Conservation (phyloP, 2,113 vertebrate genomes). For the Peromyscus leucopus region DNA sequence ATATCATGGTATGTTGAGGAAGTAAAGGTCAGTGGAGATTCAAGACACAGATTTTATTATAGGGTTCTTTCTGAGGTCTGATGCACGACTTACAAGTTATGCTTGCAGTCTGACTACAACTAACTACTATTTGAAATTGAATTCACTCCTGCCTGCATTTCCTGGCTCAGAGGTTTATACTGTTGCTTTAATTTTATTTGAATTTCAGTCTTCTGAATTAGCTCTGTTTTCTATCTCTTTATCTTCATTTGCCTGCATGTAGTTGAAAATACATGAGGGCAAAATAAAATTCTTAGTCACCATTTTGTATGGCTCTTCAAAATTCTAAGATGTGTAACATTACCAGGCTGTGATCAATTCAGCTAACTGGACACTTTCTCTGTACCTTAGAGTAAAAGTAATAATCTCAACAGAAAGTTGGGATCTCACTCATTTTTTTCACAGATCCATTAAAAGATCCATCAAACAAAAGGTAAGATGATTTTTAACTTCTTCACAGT, state of each 20-base stretch:
- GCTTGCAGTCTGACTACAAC: conserved; percentile 53
- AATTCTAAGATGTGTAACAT: conserved; percentile 13
- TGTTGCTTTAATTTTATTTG: conserved; percentile 45
- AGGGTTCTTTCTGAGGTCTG: not conserved
- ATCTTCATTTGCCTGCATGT: conserved; percentile 56
- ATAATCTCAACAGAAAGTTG: conserved; percentile 69
- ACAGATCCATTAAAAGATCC: conserved; percentile 64
- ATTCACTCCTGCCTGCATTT: conserved; percentile 55
- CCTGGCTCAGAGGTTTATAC: conserved; percentile 38
- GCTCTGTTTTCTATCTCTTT: conserved; percentile 47
- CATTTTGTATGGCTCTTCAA: conserved; percentile 51
- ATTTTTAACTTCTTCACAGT: conserved; percentile 3
- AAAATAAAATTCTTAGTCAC: not conserved
- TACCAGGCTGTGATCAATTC: too few species aligned
- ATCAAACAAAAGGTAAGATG: conserved; percentile 74
- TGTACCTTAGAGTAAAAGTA: conserved; percentile 53
- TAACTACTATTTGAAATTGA: conserved; percentile 47
- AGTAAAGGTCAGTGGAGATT: conserved; percentile 25
- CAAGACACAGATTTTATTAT: conserved; percentile 30
- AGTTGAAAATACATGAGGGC: conserved; percentile 47
- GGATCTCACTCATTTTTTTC: conserved; percentile 65
- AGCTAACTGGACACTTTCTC: not conserved
- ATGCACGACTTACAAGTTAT: conserved; percentile 43
- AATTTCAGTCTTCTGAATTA: conserved; percentile 46
- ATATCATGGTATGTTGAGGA: not conserved